Conservation (phyloP, 2,113 vertebrate genomes). For the Atractosteus spatula region DNA sequence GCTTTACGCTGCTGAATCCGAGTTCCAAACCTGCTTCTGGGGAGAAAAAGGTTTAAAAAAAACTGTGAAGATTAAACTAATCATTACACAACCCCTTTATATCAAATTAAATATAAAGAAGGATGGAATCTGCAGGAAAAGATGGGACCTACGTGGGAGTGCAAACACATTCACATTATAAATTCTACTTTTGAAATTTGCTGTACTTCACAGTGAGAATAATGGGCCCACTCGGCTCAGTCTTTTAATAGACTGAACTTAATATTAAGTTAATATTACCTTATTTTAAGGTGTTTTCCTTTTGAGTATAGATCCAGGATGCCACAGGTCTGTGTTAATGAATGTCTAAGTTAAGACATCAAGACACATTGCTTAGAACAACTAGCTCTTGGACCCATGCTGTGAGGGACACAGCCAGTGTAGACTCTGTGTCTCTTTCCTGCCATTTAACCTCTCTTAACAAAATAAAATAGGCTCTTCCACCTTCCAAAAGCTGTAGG, state of each 20-base stretch:
- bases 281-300: background rate
- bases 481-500: background rate
- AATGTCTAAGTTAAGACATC: background rate
- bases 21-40: too few relatives aligned
- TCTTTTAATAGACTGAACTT: too few relatives aligned
- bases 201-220: too few relatives aligned
- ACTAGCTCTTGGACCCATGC: background rate
- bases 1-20: too few relatives aligned
- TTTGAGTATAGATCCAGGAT: background rate
- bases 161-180: background rate
- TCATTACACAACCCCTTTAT: too few relatives aligned
- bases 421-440: conserved; percentile 12
- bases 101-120: too few relatives aligned
- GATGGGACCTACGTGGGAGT: background rate
- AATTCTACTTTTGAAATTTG: too few relatives aligned
- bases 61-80: too few relatives aligned
- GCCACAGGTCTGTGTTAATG: background rate
- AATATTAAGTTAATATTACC: too few relatives aligned
- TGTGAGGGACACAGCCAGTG: background rate
- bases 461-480: background rate
- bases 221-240: too few relatives aligned
- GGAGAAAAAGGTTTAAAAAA: too few relatives aligned
- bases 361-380: background rate
- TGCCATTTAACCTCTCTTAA: background rate
- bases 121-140: too few relatives aligned